phyloP scores from a whole-genome alignment of 2,888 invertebrate species.

The Melanotus villosus region DNA sequence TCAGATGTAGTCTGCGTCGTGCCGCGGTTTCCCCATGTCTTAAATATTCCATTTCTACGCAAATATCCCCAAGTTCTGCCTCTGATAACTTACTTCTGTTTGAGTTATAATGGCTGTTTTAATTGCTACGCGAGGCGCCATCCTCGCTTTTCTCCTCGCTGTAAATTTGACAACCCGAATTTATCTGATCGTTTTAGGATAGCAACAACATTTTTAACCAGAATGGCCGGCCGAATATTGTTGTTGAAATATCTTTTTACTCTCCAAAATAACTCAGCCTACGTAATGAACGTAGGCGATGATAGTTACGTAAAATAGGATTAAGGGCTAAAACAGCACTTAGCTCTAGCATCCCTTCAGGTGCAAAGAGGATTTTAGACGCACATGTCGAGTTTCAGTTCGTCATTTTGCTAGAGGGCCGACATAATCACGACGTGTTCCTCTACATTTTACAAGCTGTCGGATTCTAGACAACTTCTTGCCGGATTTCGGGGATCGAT shows the following conservation, averaged over 20 bases:
- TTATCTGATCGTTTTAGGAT: constrained; percentile 27
- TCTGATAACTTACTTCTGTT: constrained; percentile 49
- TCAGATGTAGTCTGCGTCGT: constrained; percentile 22
- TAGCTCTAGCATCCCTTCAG: constrained; percentile 12
- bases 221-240: no score
- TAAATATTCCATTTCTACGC: constrained; percentile 52
- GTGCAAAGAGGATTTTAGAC: constrained; percentile 17
- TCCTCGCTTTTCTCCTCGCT: constrained; percentile 32
- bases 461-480: neutral
- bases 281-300: constrained; percentile 1
- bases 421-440: neutral
- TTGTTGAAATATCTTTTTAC: no score
- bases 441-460: constrained; percentile 19
- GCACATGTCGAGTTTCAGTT: constrained; percentile 14
- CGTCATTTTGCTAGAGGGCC: neutral
- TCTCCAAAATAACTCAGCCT: no score
- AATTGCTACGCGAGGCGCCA: constrained; percentile 33
- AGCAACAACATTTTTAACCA: neutral
- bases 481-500: constrained; percentile 15
- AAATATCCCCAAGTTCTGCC: constrained; percentile 48
- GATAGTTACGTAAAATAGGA: constrained; percentile 11
- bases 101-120: constrained; percentile 49
- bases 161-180: constrained; percentile 34
- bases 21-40: constrained; percentile 19
- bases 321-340: constrained; percentile 10